phyloP scores from a whole-genome alignment of 2,113 vertebrate genomes.

The Syngnathus scovelli region DNA sequence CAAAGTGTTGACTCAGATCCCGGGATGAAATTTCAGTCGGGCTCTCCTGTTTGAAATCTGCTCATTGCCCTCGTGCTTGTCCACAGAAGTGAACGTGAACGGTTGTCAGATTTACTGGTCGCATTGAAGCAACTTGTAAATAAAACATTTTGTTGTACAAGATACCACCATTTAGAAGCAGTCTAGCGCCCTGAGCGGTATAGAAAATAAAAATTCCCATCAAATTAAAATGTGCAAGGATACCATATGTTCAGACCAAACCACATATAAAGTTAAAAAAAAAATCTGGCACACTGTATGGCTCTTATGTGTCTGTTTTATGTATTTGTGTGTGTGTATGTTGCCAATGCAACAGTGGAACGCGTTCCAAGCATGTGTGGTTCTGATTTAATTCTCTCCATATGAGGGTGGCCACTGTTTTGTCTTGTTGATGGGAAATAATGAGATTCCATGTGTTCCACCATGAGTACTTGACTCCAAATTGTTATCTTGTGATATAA shows the following conservation, averaged over 20 bases:
- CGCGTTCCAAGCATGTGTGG: constrained; percentile 7
- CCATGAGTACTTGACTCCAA: constrained; percentile 26
- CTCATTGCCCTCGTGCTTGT: too few relatives aligned
- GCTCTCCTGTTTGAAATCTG: too few relatives aligned
- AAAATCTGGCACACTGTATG: neutral
- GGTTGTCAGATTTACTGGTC: too few relatives aligned
- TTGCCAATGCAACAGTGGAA: neutral
- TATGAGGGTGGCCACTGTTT: constrained; percentile 30
- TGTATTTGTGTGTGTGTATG: neutral
- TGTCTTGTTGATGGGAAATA: constrained; percentile 21
- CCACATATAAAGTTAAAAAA: neutral
- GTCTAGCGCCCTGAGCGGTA: too few relatives aligned
- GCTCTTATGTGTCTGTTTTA: neutral
- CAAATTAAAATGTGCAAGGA: neutral
- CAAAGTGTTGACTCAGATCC: too few relatives aligned
- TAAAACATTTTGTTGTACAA: too few relatives aligned
- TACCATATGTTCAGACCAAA: neutral
- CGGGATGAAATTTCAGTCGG: too few relatives aligned
- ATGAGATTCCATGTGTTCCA: constrained; percentile 12
- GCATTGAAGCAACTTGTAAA: too few relatives aligned
- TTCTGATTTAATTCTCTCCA: constrained; percentile 31
- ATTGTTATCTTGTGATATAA: constrained; percentile 26
- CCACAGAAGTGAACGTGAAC: too few relatives aligned
- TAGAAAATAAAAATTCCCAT: neutral
- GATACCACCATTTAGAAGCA: too few relatives aligned